Base-by-base conservation (phyloP, 2,113 vertebrate genomes). In the Notothenia rossii region DNA sequence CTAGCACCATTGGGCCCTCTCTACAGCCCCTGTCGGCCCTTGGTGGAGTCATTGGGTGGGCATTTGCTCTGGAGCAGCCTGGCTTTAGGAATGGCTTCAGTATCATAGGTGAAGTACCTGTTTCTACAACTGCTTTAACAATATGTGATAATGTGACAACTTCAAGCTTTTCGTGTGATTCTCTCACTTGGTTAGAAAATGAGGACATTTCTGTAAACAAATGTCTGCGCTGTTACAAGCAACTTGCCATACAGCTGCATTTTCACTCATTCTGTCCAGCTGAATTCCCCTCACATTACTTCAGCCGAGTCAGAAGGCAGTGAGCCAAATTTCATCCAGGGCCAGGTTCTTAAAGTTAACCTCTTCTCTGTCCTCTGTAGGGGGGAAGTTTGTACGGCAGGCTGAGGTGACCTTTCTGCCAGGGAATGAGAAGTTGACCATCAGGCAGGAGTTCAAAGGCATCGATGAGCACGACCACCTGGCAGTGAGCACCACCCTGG, bases 381-480 rank as follows among this genome's bases (percentile, higher is more conserved):
- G 98, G 58, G 98, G 98, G 0, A 96, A 97, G 88, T 99, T 99
- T 92, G 97, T 93, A 7, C 94, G 97, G 7, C 96, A 95, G 89
- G 96, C 97, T 0, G 97, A 99, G 83, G 97, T 99, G 82, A 98
- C 96, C 85, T 99, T 99, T 53, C 81, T 95, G 75, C 96, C 94
- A 5, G 95, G 95, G 61, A 97, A 96, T 0, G 97, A 97, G 90
- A 97, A 96, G 82, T 88, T 99, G 88, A 90, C 89, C 72, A 94
- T 99, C 81, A 96, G 86, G 72, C 98, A 99, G 91, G 95, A 94
- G 79, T 98, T 99, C 89, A 96, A 96, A 75, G 98, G 98, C 70
- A 97, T 98, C 4, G 96, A 99, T 7, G 97, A 99, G 74, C 98
- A 98, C 0, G 97, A 98, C 56, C 98, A 99, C 90, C 95, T 99